Percentiles rank a stretch among this genome's conserved stretches.
phyloP scores from a whole-genome alignment of 2,888 invertebrate species.

The Zhuqinia jingwanae region DNA sequence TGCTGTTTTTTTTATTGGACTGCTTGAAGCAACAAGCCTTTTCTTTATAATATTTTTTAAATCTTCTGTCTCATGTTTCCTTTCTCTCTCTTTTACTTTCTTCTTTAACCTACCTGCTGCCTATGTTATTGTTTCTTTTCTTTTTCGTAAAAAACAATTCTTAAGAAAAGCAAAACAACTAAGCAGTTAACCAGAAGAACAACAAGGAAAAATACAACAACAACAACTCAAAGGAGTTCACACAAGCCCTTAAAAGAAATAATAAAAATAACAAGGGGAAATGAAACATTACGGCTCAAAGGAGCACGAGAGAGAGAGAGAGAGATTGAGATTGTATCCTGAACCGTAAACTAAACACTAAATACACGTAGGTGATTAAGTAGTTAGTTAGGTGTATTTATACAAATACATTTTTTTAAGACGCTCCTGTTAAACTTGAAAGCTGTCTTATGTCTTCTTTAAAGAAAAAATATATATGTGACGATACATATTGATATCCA shows the following conservation, averaged over 20 bases:
- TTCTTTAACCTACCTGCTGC: not conserved
- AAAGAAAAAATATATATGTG: no score
- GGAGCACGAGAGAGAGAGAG: not conserved
- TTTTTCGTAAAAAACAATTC: not conserved
- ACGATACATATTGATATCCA: no score
- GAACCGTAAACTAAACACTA: not conserved
- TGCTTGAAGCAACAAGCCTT: constrained; percentile 39
- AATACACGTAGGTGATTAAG: no score
- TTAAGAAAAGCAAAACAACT: not conserved
- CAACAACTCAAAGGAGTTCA: not conserved
- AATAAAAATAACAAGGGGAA: no score
- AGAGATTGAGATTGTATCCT: not conserved
- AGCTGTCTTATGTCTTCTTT: no score
- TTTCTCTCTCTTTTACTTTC: constrained; percentile 11
- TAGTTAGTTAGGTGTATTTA: no score
- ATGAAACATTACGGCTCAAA: no score
- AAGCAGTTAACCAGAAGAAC: no score
- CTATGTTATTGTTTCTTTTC: not conserved
- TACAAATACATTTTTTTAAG: no score
- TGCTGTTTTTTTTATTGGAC: not conserved
- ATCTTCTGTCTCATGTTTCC: constrained; percentile 21
- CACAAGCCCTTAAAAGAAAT: not conserved
- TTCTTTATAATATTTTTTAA: no score
- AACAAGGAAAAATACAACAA: not conserved
- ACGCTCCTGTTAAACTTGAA: no score